phyloP scores from a whole-genome alignment of 2,888 invertebrate genomes.

The Azorinus chamasolen region DNA sequence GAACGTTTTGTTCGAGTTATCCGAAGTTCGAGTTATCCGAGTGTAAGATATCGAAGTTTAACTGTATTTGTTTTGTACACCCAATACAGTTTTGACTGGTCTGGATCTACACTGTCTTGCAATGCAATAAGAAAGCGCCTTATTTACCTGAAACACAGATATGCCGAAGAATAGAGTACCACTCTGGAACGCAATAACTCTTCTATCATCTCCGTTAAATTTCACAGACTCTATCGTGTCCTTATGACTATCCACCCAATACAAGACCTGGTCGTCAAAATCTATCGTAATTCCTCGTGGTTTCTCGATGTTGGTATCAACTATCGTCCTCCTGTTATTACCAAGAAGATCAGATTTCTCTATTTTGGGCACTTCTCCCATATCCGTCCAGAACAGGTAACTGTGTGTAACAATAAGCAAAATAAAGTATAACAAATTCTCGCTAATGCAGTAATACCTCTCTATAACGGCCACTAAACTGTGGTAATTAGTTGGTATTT shows the following conservation, averaged over 20 bases:
- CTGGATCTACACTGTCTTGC: no score
- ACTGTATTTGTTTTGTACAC: no score
- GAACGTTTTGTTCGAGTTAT: no score
- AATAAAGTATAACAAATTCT: no score
- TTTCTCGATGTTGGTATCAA: conserved; percentile 67
- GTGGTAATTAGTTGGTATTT: no score
- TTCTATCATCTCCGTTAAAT: conserved; percentile 91
- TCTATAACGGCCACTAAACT: no score
- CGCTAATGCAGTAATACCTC: no score
- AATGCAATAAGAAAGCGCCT: no score
- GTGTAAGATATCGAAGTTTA: no score
- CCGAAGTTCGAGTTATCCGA: no score
- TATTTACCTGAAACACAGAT: conserved; percentile 76
- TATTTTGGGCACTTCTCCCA: conserved; percentile 78
- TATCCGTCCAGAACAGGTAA: conserved; percentile 83
- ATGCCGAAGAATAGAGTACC: conserved; percentile 78
- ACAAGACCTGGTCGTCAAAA: conserved; percentile 89
- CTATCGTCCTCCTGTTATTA: conserved; percentile 72
- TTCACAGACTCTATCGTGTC: conserved; percentile 93
- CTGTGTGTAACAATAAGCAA: no score
- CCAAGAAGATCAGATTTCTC: conserved; percentile 80
- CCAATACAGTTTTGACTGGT: no score
- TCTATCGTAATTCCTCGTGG: conserved; percentile 87
- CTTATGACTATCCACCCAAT: conserved; percentile 95
- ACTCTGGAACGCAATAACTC: conserved; percentile 72